Evolutionary conservation across 2,113 vertebrate genomes (phyloP).

Genomic region (Pomatorhinus ruficollis): DNA sequence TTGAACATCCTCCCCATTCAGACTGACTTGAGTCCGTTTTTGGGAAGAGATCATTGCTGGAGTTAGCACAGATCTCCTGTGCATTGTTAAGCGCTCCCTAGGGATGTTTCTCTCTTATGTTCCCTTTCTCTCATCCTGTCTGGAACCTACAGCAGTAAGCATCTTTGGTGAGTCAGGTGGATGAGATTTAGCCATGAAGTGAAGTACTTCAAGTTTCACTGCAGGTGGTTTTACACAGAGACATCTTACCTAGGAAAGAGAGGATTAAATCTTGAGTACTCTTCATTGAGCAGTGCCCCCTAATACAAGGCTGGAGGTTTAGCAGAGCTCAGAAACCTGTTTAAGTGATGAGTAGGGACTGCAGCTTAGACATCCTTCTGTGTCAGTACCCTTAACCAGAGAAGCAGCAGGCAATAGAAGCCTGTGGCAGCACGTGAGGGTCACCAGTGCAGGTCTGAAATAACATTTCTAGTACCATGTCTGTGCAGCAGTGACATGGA

Average conservation of each 20-base stretch:
- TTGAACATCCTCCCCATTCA: not conserved
- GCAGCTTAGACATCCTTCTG: not conserved
- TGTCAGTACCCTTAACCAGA: not conserved
- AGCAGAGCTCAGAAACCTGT: not conserved
- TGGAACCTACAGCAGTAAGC: not conserved
- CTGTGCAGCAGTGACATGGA: rapidly evolving
- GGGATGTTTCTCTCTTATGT: not conserved
- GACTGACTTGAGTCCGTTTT: not conserved
- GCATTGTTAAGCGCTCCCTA: not conserved
- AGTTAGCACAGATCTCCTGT: not conserved
- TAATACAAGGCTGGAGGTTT: not conserved
- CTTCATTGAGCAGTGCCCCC: not conserved
- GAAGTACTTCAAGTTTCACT: not conserved
- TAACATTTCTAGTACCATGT: rapidly evolving
- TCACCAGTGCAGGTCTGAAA: not conserved
- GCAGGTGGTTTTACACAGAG: not conserved
- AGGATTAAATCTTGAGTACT: not conserved
- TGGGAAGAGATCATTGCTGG: not conserved
- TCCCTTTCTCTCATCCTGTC: not conserved
- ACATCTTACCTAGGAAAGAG: not conserved
- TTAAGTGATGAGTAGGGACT: not conserved
- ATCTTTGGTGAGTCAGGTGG: not conserved
- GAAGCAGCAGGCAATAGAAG: not conserved
- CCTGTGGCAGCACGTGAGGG: rapidly evolving
- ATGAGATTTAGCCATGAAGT: not conserved